Base-by-base conservation (phyloP, 2,113 vertebrate species). In the Prochilodus magdalenae region DNA sequence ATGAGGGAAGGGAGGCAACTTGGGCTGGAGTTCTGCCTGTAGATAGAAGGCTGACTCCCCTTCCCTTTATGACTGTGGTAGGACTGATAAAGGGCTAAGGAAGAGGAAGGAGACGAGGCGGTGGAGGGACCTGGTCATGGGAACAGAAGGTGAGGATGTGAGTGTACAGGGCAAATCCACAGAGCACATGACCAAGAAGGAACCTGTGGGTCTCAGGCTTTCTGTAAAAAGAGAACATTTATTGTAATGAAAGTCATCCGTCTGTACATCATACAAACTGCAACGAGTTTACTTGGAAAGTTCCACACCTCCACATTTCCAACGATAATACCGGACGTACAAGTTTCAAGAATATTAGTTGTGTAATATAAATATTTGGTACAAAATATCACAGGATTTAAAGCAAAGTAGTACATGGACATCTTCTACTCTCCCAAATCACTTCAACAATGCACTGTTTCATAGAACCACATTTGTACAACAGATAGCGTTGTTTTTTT, bases 361-460 rank as follows among this genome's bases (percentile, higher is more conserved):
- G 88, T 93, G 93, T 94, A 93, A 95, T 96, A 95, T 96, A 96
- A 96, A 96, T 95, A 96, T 95, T 95, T 94, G 92, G 95, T 97
- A 96, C 94, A 97, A 96, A 97, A 96, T 84, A 91, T 95, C 92
- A 95, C 94, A 95, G 95, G 93, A 90, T 93, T 93, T 95, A 94
- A 96, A 95, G 94, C 93, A 92, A 95, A 95, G 82, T 80, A 91
- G 87, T 87, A 95, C 90, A 93, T 89, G 93, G 89, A 91, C 84
- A 92, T 71, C 84, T 66, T 84, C 83, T 89, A 80, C 67, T 80
- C 15, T 87, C 92, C 92, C 93, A 83, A 94, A 95, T 92, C 92
- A 92, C 90, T 91, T 91, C 88, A 94, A 91, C 94, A 91, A 91
- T 91, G 90, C 85, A 91, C 86, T 86, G 91, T 79, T 87, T 92